Evolutionary conservation across 2,113 vertebrate species (phyloP).

Genomic region (Oriolus oriolus): DNA sequence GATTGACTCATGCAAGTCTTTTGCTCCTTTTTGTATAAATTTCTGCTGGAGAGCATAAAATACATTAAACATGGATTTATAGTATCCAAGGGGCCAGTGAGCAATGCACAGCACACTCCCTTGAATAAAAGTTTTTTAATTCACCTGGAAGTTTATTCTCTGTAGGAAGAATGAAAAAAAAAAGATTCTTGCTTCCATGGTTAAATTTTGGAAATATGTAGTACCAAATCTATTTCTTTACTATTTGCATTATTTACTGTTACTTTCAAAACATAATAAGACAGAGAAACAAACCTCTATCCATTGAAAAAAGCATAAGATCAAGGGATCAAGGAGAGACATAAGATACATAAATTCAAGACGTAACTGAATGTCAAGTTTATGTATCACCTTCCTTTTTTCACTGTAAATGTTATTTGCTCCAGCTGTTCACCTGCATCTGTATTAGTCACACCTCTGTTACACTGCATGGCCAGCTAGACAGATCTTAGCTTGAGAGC

Average conservation of each 20-base stretch:
- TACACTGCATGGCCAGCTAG: not conserved
- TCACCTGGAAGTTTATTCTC: not conserved
- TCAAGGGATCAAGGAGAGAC: not conserved
- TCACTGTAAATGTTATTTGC: not conserved
- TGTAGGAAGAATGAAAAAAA: not conserved
- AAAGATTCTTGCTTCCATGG: not conserved
- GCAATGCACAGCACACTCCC: not conserved
- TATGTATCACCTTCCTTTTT: not conserved
- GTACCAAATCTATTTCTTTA: not conserved
- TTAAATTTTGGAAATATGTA: not conserved
- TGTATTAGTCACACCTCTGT: not conserved
- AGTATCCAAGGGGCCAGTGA: not conserved
- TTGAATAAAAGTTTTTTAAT: not conserved
- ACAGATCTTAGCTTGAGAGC: not conserved
- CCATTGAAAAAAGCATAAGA: not conserved
- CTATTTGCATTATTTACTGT: not conserved
- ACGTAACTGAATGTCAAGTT: not conserved
- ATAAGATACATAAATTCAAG: not conserved
- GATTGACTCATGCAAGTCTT: not conserved
- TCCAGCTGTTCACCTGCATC: not conserved
- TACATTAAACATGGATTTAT: not conserved
- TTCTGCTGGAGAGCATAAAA: not conserved
- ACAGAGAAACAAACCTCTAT: not conserved
- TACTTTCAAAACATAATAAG: not conserved
- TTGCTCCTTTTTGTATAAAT: not conserved